Conservation (phyloP, 1,140 invertebrate species). For the Ceratosolen fusciceps region DNA sequence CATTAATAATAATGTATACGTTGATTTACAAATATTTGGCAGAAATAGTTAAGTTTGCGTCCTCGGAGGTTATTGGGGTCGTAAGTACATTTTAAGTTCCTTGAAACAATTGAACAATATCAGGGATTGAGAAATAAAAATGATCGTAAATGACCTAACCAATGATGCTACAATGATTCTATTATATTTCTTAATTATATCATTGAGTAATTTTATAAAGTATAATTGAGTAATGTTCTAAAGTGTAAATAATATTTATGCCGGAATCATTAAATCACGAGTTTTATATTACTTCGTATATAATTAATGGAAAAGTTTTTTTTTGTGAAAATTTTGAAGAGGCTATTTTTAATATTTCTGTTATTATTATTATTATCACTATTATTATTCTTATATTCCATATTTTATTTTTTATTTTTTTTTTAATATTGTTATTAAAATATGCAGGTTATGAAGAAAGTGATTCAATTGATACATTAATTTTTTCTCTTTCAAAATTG, state of each 20-base stretch:
- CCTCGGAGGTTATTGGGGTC: background rate
- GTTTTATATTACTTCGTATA: constrained; percentile 5
- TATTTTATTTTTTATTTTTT: background rate
- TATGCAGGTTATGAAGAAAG: constrained; percentile 16
- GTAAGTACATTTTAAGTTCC: constrained; percentile 47
- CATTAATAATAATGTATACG: constrained; percentile 8
- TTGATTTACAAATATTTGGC: constrained; percentile 28
- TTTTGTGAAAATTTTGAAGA: constrained; percentile 18
- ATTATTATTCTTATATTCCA: no score
- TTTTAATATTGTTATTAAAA: constrained; percentile 25
- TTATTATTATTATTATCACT: no score
- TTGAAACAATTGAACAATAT: background rate
- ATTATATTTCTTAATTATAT: constrained; percentile 4
- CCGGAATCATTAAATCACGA: no score
- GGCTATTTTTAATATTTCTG: no score
- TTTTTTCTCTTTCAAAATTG: constrained; percentile 16
- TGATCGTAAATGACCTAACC: background rate
- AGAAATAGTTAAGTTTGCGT: constrained; percentile 44
- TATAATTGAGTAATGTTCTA: constrained; percentile 6
- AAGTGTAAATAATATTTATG: no score
- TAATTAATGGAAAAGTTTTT: constrained; percentile 15
- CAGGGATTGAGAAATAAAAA: constrained; percentile 2
- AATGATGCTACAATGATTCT: background rate
- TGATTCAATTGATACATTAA: background rate
- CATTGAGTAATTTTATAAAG: background rate